Conservation (phyloP, 92 coral and sea anemone species). For the Palythoa grandis region DNA sequence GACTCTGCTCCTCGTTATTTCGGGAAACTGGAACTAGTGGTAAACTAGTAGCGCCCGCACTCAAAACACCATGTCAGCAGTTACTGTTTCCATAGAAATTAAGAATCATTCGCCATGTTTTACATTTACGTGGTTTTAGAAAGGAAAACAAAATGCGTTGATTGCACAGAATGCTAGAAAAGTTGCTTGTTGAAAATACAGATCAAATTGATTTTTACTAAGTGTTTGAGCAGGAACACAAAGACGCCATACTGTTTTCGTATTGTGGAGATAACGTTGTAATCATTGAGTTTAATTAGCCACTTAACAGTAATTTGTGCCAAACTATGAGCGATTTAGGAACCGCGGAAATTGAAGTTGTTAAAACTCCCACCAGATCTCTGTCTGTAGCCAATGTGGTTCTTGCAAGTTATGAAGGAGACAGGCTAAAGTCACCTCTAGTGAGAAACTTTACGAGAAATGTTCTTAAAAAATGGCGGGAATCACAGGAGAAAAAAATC, state of each 20-base stretch:
- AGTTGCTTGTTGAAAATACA: neutral
- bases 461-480: constrained; percentile 81
- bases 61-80: neutral
- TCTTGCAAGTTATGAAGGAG: constrained; percentile 58
- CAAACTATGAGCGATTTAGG: constrained; percentile 36
- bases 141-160: constrained; percentile 16
- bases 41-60: neutral
- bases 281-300: constrained; percentile 31
- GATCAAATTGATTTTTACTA: neutral
- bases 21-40: neutral
- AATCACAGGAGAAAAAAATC: constrained; percentile 73
- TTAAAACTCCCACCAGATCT: constrained; percentile 50
- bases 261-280: constrained; percentile 11
- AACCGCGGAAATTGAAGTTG: constrained; percentile 21
- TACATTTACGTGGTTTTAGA: neutral
- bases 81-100: constrained; percentile 19
- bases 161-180: neutral
- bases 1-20: neutral
- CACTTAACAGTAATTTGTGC: constrained; percentile 46
- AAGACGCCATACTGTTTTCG: neutral
- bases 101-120: constrained; percentile 36
- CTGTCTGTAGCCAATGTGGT: constrained; percentile 75
- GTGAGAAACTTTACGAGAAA: constrained; percentile 78
- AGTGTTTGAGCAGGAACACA: constrained; percentile 1
- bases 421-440: constrained; percentile 75